Evolutionary conservation across 2,888 invertebrate genomes (phyloP), one percentile per base, ranked within the genome.

Genomic region (Andrena chrysosceles): DNA sequence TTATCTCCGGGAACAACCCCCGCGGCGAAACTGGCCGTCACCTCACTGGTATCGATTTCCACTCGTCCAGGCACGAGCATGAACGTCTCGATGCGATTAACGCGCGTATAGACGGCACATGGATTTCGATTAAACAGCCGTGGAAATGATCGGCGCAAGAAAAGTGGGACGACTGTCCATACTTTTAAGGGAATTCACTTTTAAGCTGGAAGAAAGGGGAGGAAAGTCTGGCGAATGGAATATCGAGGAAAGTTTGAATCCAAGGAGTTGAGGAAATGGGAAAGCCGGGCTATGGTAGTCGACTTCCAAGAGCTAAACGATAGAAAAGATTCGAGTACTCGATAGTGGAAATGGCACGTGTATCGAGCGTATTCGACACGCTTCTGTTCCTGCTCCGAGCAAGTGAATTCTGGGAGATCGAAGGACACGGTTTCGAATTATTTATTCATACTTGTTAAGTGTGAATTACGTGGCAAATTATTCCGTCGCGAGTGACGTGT

Each of bases 41-140:
- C 56, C 31, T 49, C 67, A 20, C 67, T 10, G 33, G 20, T 49
- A 81, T 81, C 79, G 81, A 79, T 72, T 72, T 54, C 49, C 66
- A 29, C 68, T 71, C 29, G n/a, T 33, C 23, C 4, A 8, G 10
- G 35, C 31, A 35, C n/a, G 26, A 20, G 35, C 72, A 35, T 31
- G 71, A 48, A 70, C 33, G 23, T 42, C 16, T 35, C 29, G 20
- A 8, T 20, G 59, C 59, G 16, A 60, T 54, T 67, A 67, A 54
- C 66, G 26, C 49, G 13, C 2, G 42, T 48, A 20, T 23, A 49
- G 60, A 49, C 54, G 33, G 48, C 48, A n/a, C 62, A 29, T 13
- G n/a, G 63, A 68, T 79, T 56, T 68, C 49, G 33, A 72, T 68
- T 33, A 7, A 6, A n/a, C 33, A 5, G 35, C 20, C 35, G 48